Evolutionary conservation across 2,797 vertebrate genomes (phyloP), one percentile per base, ranked within the genome.

Genomic region (Sciurus carolinensis): DNA sequence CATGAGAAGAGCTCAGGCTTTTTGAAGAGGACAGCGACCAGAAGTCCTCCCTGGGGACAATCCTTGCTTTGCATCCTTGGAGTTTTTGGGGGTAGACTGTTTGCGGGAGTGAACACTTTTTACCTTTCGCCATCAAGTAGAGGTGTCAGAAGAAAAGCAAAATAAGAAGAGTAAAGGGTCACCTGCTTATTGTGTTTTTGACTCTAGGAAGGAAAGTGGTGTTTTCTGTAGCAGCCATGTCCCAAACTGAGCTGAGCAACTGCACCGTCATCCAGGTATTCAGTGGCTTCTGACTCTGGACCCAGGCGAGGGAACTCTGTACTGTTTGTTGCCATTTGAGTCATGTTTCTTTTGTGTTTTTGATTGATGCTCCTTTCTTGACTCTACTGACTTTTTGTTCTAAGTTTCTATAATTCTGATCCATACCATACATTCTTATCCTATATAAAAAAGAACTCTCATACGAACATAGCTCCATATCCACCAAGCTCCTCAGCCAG

Each of bases 401-500:
- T 84, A 87, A 84, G 75, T 87, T 7, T 75, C 50, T 47, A 10
- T 84, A 42, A 44, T 96, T 92, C 73, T 80, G 79, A 87, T 57
- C 18, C 9, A n/a, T 85, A 30, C 15, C 7, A 12, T 57, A 87
- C 1, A 75, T 50, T 28, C 12, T 86, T 54, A 67, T 80, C 42
- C 30, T 47, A 2, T 66, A 39, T 26, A 33, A 81, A 80, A 69
- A 10, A 17, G 9, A 62, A 26, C n/a, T 67, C 20, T 79, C 20
- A 44, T 1, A 9, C n/a, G 33, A 6, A 57, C 54, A 57, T 57
- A 18, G 54, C 20, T 57, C 54, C 54, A 57, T 8, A 7, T 57
- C 54, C 54, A 57, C 20, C 20, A 57, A 57, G 54, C 54, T 7
- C 54, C 54, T 22, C 54, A 57, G 7, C 54, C 7, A 57, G 20